Base-by-base conservation (phyloP, 2,113 vertebrate species). In the Bujurquina vittata region DNA sequence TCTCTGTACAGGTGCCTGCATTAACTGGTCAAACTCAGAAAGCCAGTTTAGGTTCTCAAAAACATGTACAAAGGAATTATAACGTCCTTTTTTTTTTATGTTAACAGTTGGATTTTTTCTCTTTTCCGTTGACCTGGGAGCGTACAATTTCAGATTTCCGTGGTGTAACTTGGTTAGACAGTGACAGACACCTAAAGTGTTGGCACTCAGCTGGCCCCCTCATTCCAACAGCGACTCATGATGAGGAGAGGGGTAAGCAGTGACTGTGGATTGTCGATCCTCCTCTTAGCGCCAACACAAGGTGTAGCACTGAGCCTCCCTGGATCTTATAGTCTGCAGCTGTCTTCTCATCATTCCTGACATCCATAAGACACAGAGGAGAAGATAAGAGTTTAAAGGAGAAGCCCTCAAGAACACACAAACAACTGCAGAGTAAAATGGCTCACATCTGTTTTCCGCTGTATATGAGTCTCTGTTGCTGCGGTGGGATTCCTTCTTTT, bases 361-460 rank as follows among this genome's bases (percentile, higher is more conserved):
- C 37, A 33, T 40, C 2, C 22, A 17, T 26, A 81, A 33, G 12
- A 57, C 3, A 61, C 10, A 26, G 3, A 0, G 23, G 15, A 12
- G 49, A 23, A 1, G 2, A 17, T 2, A 20, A 12, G 7, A 18
- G 33, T 76, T 81, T 20, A 78, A 33, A 15, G 17, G 10, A 57
- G 1, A 37, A 43, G 22, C n/a, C 9, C 1, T 63, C 4, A 20
- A 49, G 7, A 61, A 14, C 1, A 3, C 43, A 4, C 40, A 8
- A 8, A 29, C 15, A 7, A 18, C 14, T 15, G 18, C 61, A 62
- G 26, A 26, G 33, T 0, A 1, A 33, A 7, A 60, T 11, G 1
- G n/a, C 96, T 96, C 89, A 99, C 97, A 99, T 99, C 93, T 99
- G 97, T 94, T 98, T 99, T 54, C 97, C 97, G 80, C 97, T 99